phyloP scores from a whole-genome alignment of 2,888 invertebrate genomes.

The Eugnorisma glareosa region DNA sequence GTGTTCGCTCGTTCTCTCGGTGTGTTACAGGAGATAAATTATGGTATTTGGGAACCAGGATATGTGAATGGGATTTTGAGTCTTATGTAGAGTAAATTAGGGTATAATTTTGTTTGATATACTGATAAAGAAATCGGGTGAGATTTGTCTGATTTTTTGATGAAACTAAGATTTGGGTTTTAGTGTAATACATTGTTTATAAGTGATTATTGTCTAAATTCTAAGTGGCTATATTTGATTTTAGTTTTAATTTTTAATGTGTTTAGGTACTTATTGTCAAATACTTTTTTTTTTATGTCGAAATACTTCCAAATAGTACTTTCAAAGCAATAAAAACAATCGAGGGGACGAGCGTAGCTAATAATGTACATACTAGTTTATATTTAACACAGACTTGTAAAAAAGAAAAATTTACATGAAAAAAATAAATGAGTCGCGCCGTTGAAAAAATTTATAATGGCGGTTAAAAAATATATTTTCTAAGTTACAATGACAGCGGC shows the following conservation, averaged over 20 bases:
- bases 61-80: conserved; percentile 33
- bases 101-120: conserved; percentile 20
- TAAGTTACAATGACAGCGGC: conserved; percentile 85
- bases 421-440: conserved; percentile 65
- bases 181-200: conserved; percentile 17
- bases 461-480: conserved; percentile 85
- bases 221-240: conserved; percentile 37
- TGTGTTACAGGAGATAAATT: too few relatives aligned
- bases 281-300: neutral
- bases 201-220: conserved; percentile 37
- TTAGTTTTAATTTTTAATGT: conserved; percentile 5
- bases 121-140: neutral
- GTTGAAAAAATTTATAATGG: conserved; percentile 72
- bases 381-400: conserved; percentile 61
- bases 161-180: neutral
- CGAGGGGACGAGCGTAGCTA: conserved; percentile 33
- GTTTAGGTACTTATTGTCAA: conserved; percentile 2
- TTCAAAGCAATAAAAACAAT: conserved; percentile 58
- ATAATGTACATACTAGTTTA: conserved; percentile 63
- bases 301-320: conserved; percentile 8
- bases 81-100: neutral
- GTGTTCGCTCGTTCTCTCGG: conserved; percentile 39
- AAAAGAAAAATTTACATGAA: conserved; percentile 61
- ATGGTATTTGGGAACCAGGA: neutral
- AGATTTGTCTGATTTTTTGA: conserved; percentile 1